These are phyloP conservation scores for Brachionus rotundiformis DNA, from an alignment of 1,140 invertebrate species.

Conservation along the genomic window DNA sequence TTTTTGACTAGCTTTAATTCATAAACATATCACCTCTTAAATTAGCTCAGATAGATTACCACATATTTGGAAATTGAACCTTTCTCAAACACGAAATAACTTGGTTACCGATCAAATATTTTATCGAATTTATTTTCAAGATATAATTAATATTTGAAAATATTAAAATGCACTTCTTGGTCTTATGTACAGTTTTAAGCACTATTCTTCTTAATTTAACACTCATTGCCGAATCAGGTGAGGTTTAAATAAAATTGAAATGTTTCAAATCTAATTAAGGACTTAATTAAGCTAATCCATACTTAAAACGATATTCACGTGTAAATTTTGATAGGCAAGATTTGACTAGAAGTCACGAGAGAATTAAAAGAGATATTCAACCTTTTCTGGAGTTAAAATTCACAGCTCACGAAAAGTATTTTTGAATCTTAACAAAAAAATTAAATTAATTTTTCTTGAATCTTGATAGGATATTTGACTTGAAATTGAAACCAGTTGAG, in stretches of 20 bases:
- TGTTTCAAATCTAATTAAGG: not conserved
- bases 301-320: conserved; percentile 16
- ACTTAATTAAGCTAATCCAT: not conserved
- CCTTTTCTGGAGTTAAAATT: not conserved
- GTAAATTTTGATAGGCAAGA: conserved; percentile 24
- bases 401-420: conserved; percentile 26
- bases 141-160: not conserved
- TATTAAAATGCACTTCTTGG: not conserved
- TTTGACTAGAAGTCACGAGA: conserved; percentile 8
- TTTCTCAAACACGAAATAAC: not conserved
- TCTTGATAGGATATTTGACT: conserved; percentile 1
- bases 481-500: conserved; percentile 23
- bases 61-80: not conserved
- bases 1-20: not conserved
- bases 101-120: conserved; percentile 3
- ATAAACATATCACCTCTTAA: not conserved
- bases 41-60: not conserved
- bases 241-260: not conserved
- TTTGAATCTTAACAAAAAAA: not conserved
- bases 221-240: not conserved
- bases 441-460: not conserved
- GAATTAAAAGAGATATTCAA: not conserved
- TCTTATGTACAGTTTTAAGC: not conserved
- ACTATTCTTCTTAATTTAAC: not conserved
- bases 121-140: not conserved